phyloP scores from a whole-genome alignment of 1,140 invertebrate genomes.

The Octopus sinensis region DNA sequence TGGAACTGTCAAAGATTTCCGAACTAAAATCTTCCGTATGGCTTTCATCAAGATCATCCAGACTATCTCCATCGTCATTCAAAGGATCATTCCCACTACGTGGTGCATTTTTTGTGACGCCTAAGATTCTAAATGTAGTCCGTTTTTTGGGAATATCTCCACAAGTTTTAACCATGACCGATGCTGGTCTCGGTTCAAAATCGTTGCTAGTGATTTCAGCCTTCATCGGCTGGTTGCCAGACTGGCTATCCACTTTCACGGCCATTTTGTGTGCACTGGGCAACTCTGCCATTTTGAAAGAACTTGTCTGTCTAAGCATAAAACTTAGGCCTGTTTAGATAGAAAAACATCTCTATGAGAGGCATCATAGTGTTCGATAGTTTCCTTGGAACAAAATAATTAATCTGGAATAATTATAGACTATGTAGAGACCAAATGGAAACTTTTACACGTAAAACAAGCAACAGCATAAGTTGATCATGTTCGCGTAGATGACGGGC shows the following conservation, averaged over 20 bases:
- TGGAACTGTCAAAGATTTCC: conserved; percentile 57
- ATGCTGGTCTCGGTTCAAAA: not conserved
- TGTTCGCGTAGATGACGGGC: conserved; percentile 2
- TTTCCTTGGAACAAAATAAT: conserved; percentile 20
- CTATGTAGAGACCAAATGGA: not conserved
- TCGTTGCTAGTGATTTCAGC: conserved; percentile 2
- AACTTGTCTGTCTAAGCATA: conserved; percentile 21
- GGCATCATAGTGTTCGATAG: conserved; percentile 23
- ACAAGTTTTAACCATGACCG: not conserved
- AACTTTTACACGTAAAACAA: conserved; percentile 31
- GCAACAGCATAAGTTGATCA: conserved; percentile 21
- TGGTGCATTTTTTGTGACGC: conserved; percentile 64
- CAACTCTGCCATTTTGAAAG: conserved; percentile 31
- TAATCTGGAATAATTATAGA: conserved; percentile 14
- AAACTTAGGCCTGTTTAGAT: conserved; percentile 23
- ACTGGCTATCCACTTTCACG: conserved; percentile 32
- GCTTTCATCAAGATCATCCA: conserved; percentile 89
- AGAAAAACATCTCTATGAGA: conserved; percentile 24
- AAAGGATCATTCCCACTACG: conserved; percentile 71
- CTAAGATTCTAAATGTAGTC: conserved; percentile 90
- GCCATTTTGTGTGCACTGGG: conserved; percentile 31
- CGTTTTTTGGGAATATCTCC: conserved; percentile 66
- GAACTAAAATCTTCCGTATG: conserved; percentile 76
- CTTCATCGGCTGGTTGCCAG: conserved; percentile 9
- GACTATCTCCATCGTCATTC: conserved; percentile 86